A percentile compares a stretch with the other conserved stretches of the same genome.
These are phyloP conservation scores for Balanococcus diminutus DNA, from an alignment of 2,888 invertebrate genomes.

Conservation along the genomic window DNA sequence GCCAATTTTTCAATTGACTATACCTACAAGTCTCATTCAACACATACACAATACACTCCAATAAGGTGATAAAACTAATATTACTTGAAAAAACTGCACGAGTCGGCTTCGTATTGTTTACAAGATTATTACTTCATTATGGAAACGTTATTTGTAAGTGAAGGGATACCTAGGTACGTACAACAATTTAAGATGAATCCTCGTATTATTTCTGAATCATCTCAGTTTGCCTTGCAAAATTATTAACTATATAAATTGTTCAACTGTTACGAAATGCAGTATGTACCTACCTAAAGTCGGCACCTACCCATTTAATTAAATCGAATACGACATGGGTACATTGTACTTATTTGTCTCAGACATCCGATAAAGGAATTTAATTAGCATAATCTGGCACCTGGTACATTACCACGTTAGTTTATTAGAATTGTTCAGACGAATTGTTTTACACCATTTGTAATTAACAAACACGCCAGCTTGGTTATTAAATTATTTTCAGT, in stretches of 20 bases:
- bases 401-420: neutral
- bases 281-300: neutral
- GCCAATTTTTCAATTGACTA: neutral
- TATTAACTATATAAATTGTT: neutral
- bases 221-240: neutral
- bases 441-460: conserved; percentile 10
- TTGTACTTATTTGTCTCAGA: neutral
- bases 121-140: neutral
- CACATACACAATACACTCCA: neutral
- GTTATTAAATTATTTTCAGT: neutral
- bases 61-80: neutral
- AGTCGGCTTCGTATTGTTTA: neutral
- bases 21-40: no score
- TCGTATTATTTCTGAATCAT: neutral
- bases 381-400: neutral
- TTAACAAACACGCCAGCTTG: neutral
- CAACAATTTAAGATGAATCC: neutral
- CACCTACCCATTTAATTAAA: neutral
- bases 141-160: neutral
- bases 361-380: neutral
- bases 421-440: neutral
- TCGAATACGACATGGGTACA: neutral
- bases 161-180: no score
- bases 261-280: neutral
- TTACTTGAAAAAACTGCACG: neutral